Conservation (phyloP, 1,140 invertebrate species). For the Scaptodrosophila lebanonensis region DNA sequence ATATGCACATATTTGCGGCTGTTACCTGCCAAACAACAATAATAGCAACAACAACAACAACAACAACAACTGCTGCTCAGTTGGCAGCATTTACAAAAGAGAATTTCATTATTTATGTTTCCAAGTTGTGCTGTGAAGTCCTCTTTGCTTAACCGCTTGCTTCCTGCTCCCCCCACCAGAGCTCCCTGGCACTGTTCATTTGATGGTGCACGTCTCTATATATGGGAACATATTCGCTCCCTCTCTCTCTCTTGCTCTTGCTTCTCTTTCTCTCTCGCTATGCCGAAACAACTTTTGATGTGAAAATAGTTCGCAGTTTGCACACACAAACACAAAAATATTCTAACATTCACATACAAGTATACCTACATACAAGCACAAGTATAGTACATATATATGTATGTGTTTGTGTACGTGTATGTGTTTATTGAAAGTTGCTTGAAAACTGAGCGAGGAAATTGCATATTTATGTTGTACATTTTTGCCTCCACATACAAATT, state of each 20-base stretch:
- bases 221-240: no score
- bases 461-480: conserved; percentile 64
- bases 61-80: no score
- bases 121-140: no score
- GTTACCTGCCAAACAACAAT: no score
- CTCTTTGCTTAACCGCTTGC: conserved; percentile 15
- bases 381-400: no score
- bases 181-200: not conserved
- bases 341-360: not conserved
- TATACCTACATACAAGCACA: not conserved
- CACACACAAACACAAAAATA: not conserved
- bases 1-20: no score
- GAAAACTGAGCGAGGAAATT: conserved; percentile 43
- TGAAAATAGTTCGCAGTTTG: conserved; percentile 59
- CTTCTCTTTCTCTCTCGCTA: conserved; percentile 30
- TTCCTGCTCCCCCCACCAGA: not conserved
- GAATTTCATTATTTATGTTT: conserved; percentile 64
- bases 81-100: not conserved
- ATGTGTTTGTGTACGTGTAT: not conserved
- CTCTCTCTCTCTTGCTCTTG: conserved; percentile 1
- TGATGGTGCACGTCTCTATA: no score
- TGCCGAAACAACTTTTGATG: conserved; percentile 50
- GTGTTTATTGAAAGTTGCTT: conserved; percentile 23
- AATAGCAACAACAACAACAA: no score
- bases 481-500: conserved; percentile 40